Evolutionary conservation across 2,888 invertebrate species (phyloP).

Genomic region (Bellardia pandia): DNA sequence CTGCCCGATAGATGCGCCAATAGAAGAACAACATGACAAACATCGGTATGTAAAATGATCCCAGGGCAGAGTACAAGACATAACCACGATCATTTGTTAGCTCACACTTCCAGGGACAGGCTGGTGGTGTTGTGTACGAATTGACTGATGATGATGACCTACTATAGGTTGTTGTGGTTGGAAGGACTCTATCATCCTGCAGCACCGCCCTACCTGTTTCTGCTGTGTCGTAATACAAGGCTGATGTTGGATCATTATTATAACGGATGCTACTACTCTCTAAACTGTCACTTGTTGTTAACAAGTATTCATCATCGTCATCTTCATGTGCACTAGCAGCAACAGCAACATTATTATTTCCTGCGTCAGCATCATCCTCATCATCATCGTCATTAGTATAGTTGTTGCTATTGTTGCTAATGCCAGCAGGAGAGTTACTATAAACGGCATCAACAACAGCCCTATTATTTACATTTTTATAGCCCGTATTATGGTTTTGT

Average conservation of each 20-base stretch:
- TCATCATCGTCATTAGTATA: conserved; percentile 44
- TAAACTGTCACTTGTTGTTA: conserved; percentile 40
- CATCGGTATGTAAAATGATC: conserved; percentile 99
- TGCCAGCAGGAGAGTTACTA: conserved; percentile 42
- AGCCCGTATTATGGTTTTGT: conserved; percentile 75
- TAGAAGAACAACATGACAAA: conserved; percentile 99
- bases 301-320: conserved; percentile 53
- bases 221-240: conserved; percentile 57
- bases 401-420: neutral
- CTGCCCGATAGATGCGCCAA: conserved; percentile 97
- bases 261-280: conserved; percentile 54
- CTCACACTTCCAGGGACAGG: conserved; percentile 94
- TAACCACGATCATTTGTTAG: conserved; percentile 97
- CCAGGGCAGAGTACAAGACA: conserved; percentile 97
- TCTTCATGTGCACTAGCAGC: conserved; percentile 40
- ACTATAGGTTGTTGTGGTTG: conserved; percentile 39
- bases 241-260: conserved; percentile 51
- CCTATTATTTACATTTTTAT: conserved; percentile 69
- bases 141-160: conserved; percentile 10
- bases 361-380: conserved; percentile 57
- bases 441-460: conserved; percentile 58
- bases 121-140: conserved; percentile 84
- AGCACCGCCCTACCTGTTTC: neutral
- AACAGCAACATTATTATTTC: conserved; percentile 70
- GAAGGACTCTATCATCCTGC: neutral